A percentile compares a stretch with the other conserved stretches of the same genome.
These are phyloP conservation scores for roundworm (Caenorhabditis elegans) DNA, from an alignment of 1,140 invertebrate species.

Conservation along the genomic window DNA sequence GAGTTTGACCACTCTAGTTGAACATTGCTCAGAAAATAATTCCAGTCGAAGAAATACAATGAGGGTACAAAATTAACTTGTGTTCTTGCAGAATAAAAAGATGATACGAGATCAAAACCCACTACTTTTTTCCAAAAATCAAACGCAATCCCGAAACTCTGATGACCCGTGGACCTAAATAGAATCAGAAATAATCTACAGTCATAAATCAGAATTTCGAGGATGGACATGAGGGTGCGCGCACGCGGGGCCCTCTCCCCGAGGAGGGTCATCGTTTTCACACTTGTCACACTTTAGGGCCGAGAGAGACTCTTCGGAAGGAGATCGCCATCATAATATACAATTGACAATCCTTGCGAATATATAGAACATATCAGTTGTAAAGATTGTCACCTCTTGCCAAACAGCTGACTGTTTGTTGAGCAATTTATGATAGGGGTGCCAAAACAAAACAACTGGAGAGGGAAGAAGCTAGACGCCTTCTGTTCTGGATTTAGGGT, in stretches of 20 bases:
- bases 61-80: no score
- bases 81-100: no score
- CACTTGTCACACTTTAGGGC: constrained; percentile 11
- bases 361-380: no score
- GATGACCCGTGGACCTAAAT: not conserved
- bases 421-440: constrained; percentile 1
- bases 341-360: not conserved
- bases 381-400: no score
- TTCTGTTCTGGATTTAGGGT: no score
- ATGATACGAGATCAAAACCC: no score
- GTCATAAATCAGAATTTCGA: constrained; percentile 5
- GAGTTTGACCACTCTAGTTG: no score
- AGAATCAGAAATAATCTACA: not conserved
- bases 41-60: no score
- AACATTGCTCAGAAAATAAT: not conserved
- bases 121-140: no score
- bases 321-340: constrained; percentile 21
- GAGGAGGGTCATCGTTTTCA: constrained; percentile 17
- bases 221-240: not conserved
- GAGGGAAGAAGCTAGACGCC: not conserved
- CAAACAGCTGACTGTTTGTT: not conserved
- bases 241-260: not conserved
- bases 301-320: no score
- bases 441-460: not conserved
- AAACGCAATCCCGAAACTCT: no score